Base-by-base conservation (phyloP, 2,888 invertebrate genomes). In the Eledone cirrhosa region DNA sequence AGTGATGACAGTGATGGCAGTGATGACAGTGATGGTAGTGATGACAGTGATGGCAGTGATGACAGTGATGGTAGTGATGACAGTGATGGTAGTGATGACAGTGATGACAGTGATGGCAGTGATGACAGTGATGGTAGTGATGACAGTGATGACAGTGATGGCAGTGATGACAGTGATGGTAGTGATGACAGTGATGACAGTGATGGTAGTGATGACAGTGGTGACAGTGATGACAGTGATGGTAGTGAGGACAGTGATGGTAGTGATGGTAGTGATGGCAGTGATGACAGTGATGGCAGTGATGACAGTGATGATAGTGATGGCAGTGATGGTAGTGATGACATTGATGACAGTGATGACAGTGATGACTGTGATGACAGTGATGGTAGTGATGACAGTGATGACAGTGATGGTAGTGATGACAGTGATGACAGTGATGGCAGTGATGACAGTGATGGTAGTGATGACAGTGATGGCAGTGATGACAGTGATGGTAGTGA, bases 341-440 rank as follows among this genome's bases (percentile, higher is more conserved):
- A n/a, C n/a, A n/a, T n/a, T n/a, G n/a, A n/a, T n/a, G n/a, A n/a
- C n/a, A n/a, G n/a, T n/a, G 53, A 16, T 47, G 16, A n/a, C n/a
- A n/a, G n/a, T n/a, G n/a, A n/a, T n/a, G n/a, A n/a, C n/a, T n/a
- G n/a, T n/a, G n/a, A n/a, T 59, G 59, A 59, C n/a, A 78, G 78
- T 77, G 53, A 53, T 77, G 65, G 76, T 48, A 78, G 78, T 78
- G 65, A 67, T 78, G 65, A 76, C 41, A 78, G 78, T 78, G 31
- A 53, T 78, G 41, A 41, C 48, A 78, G 78, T 78, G 41, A 41
- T 78, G 65, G 76, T 78, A 78, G 78, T 78, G 65, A 67, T 78
- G 41, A 53, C 41, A 78, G 78, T 78, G 41, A 67, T 47, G 65
- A 67, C 33, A 29, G 76, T 41, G 27, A 29, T 19, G 16, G 24